Conservation (phyloP, 1,140 invertebrate genomes). For the Berghia stephanieae region DNA sequence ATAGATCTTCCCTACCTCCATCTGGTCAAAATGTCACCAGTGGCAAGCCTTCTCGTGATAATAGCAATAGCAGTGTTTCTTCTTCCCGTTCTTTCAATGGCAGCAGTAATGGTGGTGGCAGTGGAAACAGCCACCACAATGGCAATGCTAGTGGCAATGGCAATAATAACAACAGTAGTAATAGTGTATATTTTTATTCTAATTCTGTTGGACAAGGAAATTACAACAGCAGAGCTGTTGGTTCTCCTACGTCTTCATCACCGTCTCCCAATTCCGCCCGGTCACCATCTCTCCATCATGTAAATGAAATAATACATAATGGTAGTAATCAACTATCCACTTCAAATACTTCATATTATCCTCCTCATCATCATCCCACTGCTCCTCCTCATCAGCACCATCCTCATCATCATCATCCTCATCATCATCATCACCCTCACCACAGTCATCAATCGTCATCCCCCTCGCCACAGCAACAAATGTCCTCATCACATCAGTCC, state of each 20-base stretch:
- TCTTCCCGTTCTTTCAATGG: constrained; percentile 46
- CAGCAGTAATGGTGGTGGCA: constrained; percentile 26
- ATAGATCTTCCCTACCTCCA: constrained; percentile 4
- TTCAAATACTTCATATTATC: too few relatives aligned
- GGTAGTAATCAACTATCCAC: too few relatives aligned
- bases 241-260: background rate
- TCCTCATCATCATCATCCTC: too few relatives aligned
- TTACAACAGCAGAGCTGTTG: too few relatives aligned
- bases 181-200: background rate
- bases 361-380: too few relatives aligned
- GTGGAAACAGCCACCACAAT: background rate
- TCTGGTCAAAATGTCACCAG: constrained; percentile 14
- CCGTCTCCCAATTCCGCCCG: background rate
- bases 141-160: background rate
- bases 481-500: too few relatives aligned
- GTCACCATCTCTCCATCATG: constrained; percentile 1
- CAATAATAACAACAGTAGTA: background rate
- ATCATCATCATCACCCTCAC: too few relatives aligned
- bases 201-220: constrained; percentile 20
- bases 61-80: constrained; percentile 54
- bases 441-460: too few relatives aligned
- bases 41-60: constrained; percentile 42
- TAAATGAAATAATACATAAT: background rate
- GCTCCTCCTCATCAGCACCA: too few relatives aligned
- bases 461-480: too few relatives aligned